Evolutionary conservation across 2,888 invertebrate species (phyloP).

Genomic region (Troides oblongomaculatus): DNA sequence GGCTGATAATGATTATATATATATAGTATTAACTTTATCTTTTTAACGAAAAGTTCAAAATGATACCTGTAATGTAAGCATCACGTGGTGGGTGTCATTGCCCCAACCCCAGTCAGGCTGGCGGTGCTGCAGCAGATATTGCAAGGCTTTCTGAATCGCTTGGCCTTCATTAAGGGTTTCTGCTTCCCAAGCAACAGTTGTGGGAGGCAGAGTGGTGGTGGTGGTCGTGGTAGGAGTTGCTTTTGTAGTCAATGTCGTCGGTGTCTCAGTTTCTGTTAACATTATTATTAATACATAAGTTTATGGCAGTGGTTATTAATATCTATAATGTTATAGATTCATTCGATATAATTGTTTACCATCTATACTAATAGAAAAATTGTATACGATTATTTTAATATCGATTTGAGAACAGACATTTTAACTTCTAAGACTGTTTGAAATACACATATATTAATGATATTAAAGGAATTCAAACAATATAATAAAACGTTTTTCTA

Average conservation of each 20-base stretch:
- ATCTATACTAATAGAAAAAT: too few relatives aligned
- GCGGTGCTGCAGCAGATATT: constrained; percentile 87
- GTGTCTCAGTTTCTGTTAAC: constrained; percentile 61
- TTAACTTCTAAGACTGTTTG: too few relatives aligned
- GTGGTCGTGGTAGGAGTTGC: constrained; percentile 42
- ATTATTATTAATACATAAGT: background rate
- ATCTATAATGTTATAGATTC: background rate
- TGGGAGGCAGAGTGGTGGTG: constrained; percentile 47
- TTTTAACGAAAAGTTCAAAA: too few relatives aligned
- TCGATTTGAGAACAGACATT: too few relatives aligned
- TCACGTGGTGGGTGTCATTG: constrained; percentile 90
- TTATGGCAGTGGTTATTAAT: background rate
- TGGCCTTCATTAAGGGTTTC: constrained; percentile 75
- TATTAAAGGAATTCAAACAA: too few relatives aligned
- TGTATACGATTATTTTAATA: too few relatives aligned
- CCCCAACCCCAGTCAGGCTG: constrained; percentile 90
- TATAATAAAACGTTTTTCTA: too few relatives aligned
- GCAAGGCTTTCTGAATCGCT: constrained; percentile 84
- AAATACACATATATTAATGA: too few relatives aligned
- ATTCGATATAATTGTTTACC: background rate
- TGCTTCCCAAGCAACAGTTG: constrained; percentile 63
- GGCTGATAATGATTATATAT: too few relatives aligned
- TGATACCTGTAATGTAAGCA: constrained; percentile 86
- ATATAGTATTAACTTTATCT: too few relatives aligned
- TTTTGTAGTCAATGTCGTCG: constrained; percentile 55